Percentiles rank a stretch among this genome's conserved stretches.
phyloP scores from a whole-genome alignment of 2,113 vertebrate genomes.

The Gila orcuttii region DNA sequence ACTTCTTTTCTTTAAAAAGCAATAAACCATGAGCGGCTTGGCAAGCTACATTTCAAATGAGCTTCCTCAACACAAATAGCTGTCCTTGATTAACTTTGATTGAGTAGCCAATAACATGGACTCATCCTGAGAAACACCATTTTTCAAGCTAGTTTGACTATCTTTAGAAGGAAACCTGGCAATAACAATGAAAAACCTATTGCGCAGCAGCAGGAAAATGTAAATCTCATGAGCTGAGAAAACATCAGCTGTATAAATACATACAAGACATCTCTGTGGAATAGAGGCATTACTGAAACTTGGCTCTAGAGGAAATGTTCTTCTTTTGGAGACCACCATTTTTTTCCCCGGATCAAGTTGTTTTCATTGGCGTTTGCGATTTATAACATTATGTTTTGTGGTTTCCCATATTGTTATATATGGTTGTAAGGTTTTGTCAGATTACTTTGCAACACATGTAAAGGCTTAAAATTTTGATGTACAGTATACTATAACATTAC shows the following conservation, averaged over 20 bases:
- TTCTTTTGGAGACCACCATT: slow-evolving; percentile 23
- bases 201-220: slow-evolving; percentile 47
- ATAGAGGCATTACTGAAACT: slow-evolving; percentile 22
- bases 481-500: not conserved
- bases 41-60: not conserved
- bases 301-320: slow-evolving; percentile 30
- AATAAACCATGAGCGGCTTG: not conserved
- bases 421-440: slow-evolving; percentile 42
- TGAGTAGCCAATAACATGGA: not conserved
- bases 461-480: not conserved
- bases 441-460: slow-evolving; percentile 43
- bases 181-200: slow-evolving; percentile 23
- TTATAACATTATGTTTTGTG: slow-evolving; percentile 49
- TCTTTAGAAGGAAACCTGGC: slow-evolving; percentile 30
- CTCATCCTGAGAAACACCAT: slow-evolving; percentile 10
- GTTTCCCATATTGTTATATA: slow-evolving; percentile 48
- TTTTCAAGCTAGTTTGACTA: slow-evolving; percentile 11
- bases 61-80: slow-evolving; percentile 12
- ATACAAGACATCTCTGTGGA: slow-evolving; percentile 28
- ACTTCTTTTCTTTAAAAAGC: not conserved
- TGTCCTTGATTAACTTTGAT: slow-evolving; percentile 25
- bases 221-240: slow-evolving; percentile 30
- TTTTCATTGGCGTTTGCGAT: slow-evolving; percentile 45
- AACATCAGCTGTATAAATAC: slow-evolving; percentile 59
- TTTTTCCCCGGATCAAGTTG: slow-evolving; percentile 9